Conservation (phyloP, 1,140 invertebrate species). For the Pseudomyrmex cubaensis region DNA sequence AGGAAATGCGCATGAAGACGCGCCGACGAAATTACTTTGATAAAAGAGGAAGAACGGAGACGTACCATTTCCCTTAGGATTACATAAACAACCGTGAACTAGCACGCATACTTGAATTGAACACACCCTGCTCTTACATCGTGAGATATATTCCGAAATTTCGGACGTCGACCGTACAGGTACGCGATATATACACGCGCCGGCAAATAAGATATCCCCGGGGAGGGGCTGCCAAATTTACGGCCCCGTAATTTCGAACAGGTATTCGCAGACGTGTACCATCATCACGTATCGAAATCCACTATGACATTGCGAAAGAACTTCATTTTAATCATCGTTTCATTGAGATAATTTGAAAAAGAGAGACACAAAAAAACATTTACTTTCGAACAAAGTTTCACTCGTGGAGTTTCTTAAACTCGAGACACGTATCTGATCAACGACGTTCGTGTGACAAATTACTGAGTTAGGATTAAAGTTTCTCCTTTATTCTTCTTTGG, state of each 20-base stretch:
- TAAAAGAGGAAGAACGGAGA: slow-evolving; percentile 50
- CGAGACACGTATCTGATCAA: not conserved
- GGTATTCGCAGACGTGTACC: slow-evolving; percentile 2
- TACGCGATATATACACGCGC: not conserved
- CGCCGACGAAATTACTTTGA: slow-evolving; percentile 37
- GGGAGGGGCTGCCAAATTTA: slow-evolving; percentile 40
- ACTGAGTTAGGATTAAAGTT: slow-evolving; percentile 9
- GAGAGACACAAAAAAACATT: no score
- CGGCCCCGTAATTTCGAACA: slow-evolving; percentile 39
- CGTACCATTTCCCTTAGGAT: slow-evolving; percentile 60
- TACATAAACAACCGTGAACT: slow-evolving; percentile 64
- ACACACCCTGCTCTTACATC: slow-evolving; percentile 64
- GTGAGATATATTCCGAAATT: slow-evolving; percentile 50
- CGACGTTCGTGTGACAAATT: not conserved
- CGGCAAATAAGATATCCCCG: slow-evolving; percentile 33
- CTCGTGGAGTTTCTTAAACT: not conserved
- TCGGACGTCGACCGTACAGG: slow-evolving; percentile 23
- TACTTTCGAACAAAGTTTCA: not conserved
- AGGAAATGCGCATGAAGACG: slow-evolving; percentile 13
- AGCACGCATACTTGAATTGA: slow-evolving; percentile 67
- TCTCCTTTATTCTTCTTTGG: not conserved
- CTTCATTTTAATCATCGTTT: not conserved
- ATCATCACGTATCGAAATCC: not conserved
- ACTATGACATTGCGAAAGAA: not conserved
- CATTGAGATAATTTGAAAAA: no score